These are phyloP conservation scores for Gandaritis pyraliata DNA, from an alignment of 2,888 invertebrate genomes.

Conservation along the genomic window DNA sequence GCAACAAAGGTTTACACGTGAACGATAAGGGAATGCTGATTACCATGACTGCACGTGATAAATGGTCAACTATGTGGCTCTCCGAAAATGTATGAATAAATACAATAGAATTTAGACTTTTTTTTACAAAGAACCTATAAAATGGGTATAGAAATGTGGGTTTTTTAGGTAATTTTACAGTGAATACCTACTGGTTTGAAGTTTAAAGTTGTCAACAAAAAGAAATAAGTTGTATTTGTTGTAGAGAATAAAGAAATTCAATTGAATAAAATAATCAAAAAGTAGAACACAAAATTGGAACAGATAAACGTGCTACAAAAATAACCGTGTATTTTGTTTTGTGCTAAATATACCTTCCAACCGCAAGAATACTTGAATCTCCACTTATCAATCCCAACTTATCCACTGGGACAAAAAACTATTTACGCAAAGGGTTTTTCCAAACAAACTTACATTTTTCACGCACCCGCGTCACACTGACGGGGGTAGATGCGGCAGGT, in stretches of 20 bases:
- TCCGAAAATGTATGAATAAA: neutral
- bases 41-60: slow-evolving; percentile 14
- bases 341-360: neutral
- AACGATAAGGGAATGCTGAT: neutral
- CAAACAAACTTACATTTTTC: slow-evolving; percentile 45
- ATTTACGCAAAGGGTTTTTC: slow-evolving; percentile 37
- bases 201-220: no score
- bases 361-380: slow-evolving; percentile 1
- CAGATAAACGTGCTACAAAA: neutral
- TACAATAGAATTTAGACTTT: no score
- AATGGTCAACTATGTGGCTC: slow-evolving; percentile 20
- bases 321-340: no score
- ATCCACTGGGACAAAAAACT: slow-evolving; percentile 37
- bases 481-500: slow-evolving; percentile 56
- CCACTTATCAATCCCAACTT: slow-evolving; percentile 27
- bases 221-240: no score
- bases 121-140: no score
- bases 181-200: no score
- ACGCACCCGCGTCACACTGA: slow-evolving; percentile 56
- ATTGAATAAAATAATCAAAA: no score
- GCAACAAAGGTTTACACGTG: neutral
- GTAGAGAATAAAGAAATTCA: no score
- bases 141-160: no score
- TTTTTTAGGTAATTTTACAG: no score
- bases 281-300: neutral